These are phyloP conservation scores for Chiroxiphia lanceolata DNA, from an alignment of 2,797 vertebrate species.

Conservation along the genomic window DNA sequence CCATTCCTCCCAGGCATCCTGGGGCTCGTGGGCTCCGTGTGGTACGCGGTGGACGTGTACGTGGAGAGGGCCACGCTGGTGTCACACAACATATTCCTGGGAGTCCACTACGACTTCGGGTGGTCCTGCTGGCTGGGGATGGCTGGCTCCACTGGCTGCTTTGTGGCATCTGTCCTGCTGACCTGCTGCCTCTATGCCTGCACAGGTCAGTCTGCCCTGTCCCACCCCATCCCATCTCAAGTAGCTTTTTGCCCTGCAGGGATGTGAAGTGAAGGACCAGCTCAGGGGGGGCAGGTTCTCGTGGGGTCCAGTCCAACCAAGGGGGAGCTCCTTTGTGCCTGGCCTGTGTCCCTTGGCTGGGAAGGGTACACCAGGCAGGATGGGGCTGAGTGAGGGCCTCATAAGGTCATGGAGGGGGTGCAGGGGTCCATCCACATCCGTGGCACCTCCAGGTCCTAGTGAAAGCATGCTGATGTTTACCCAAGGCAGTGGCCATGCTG, in stretches of 20 bases:
- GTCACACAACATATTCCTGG: slow-evolving; percentile 64
- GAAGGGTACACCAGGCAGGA: neutral
- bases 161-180: slow-evolving; percentile 55
- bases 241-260: neutral
- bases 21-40: slow-evolving; percentile 59
- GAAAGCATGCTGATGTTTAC: neutral
- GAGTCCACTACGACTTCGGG: slow-evolving; percentile 70
- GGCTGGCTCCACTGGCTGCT: slow-evolving; percentile 67
- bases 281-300: neutral
- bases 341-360: no score
- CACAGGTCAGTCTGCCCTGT: no score
- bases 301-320: neutral
- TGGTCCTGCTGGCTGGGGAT: slow-evolving; percentile 78
- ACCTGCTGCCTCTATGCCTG: slow-evolving; percentile 17
- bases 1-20: slow-evolving; percentile 41
- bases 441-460: neutral
- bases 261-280: neutral
- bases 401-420: neutral
- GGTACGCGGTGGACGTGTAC: slow-evolving; percentile 67
- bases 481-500: neutral
- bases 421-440: neutral
- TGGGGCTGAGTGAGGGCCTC: neutral
- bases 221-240: no score
- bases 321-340: neutral
- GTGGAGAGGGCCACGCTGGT: slow-evolving; percentile 57